phyloP scores from a whole-genome alignment of 2,113 vertebrate genomes.

The Meleagris gallopavo region DNA sequence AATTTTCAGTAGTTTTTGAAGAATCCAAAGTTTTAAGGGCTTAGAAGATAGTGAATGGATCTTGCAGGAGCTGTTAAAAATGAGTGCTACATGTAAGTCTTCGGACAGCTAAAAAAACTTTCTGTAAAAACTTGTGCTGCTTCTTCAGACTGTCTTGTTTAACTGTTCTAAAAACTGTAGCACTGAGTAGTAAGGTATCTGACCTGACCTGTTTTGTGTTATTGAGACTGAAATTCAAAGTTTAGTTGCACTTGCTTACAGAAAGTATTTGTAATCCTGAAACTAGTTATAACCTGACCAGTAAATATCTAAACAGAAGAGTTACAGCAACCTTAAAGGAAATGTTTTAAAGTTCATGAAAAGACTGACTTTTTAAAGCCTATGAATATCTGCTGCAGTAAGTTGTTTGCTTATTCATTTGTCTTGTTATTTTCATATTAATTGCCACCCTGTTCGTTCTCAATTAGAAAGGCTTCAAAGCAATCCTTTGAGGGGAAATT shows the following conservation, averaged over 20 bases:
- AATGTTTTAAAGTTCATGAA: neutral
- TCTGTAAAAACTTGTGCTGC: neutral
- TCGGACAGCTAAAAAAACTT: neutral
- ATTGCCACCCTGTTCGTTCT: constrained; percentile 14
- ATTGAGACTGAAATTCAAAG: neutral
- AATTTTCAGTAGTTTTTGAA: neutral
- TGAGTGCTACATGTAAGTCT: neutral
- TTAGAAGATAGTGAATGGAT: neutral
- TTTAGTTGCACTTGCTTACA: neutral
- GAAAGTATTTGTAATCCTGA: neutral
- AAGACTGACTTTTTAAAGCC: neutral
- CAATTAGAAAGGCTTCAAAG: constrained; percentile 33
- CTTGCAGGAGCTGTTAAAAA: neutral
- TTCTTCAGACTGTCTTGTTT: neutral
- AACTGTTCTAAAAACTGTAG: neutral
- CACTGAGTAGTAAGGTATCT: neutral
- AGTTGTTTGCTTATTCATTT: constrained; percentile 9
- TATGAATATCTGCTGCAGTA: neutral
- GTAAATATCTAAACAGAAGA: neutral
- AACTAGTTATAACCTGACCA: neutral
- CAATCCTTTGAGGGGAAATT: constrained; percentile 39
- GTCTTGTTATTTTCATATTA: constrained; percentile 17
- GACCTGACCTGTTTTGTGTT: neutral
- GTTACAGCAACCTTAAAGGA: neutral
- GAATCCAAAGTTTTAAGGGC: neutral